Base-by-base conservation (phyloP, 1,140 invertebrate genomes). In the Trinorchestia longiramus region DNA sequence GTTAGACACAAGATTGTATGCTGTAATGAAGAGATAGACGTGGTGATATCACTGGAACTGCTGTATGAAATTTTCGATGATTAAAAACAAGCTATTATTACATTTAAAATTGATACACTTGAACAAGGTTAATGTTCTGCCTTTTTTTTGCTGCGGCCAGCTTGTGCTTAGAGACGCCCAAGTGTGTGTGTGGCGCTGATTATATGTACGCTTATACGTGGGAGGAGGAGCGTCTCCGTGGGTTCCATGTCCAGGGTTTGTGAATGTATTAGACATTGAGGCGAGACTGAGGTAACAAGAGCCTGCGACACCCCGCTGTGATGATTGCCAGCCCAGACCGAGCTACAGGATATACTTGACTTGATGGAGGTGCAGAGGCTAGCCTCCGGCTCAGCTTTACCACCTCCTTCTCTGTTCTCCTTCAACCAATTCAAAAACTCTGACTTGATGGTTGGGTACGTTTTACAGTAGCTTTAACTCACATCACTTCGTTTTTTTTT, bases 221-320 rank as follows among this genome's bases (percentile, higher is more conserved):
- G 88, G 88, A 47, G 92, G 92, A 94, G 92, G 92, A 94, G 92
- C 92, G 44, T 94, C 8, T 6, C 88, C 88, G 43, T 91, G 88
- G 88, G 88, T n/a, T 94, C 92, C 92, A 94, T 94, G 92, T 94
- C 92, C 92, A 43, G 43, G 92, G 43, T 94, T 45, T 94, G 92
- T 94, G 92, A 94, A 94, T 94, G 92, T 94, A 94, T 94, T 94
- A 94, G 92, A 94, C 92, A 47, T 94, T 94, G 92, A 47, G 44
- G 92, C 92, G 92, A 94, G 92, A 44, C 44, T 43, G 92, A 94
- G 92, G 92, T 94, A 94, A 94, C 92, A 45, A 43, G 92, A 94
- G 92, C 44, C 44, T 45, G 44, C 43, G 92, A 47, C 92, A 45
- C 92, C 92, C 92, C 44, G 44, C 92, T 43, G 92, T 94, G 92